Percentiles rank a stretch among this genome's conserved stretches.
Evolutionary conservation across 2,797 vertebrate genomes (phyloP).

Genomic region (Microcaecilia unicolor): DNA sequence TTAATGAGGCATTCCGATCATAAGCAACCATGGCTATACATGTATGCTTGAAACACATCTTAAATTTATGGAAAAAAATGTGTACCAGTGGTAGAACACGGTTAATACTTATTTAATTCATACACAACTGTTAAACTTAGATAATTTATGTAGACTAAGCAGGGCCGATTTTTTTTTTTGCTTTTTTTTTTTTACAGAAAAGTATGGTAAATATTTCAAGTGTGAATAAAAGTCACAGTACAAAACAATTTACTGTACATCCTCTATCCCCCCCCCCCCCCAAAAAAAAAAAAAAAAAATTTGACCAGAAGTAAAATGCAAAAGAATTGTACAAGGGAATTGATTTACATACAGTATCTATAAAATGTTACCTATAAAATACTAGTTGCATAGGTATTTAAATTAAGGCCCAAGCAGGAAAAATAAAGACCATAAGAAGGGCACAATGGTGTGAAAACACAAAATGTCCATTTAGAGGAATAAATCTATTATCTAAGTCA

Average conservation of each 20-base stretch:
- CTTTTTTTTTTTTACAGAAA: no score
- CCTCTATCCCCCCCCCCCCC: no score
- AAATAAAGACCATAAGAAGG: slow-evolving; percentile 53
- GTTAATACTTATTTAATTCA: slow-evolving; percentile 43
- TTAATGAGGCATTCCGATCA: no score
- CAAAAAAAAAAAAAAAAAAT: no score
- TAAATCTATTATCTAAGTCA: slow-evolving; percentile 55
- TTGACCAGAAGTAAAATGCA: no score
- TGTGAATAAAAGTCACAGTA: slow-evolving; percentile 54
- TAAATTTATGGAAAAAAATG: slow-evolving; percentile 14
- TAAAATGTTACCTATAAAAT: slow-evolving; percentile 53
- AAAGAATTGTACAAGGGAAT: slow-evolving; percentile 41
- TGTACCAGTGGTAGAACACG: slow-evolving; percentile 1
- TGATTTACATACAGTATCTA: slow-evolving; percentile 39
- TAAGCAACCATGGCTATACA: slow-evolving; percentile 26
- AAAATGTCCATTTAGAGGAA: slow-evolving; percentile 35
- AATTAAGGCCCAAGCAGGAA: slow-evolving; percentile 67
- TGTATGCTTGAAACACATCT: slow-evolving; percentile 19
- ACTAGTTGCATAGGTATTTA: slow-evolving; percentile 68
- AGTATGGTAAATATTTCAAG: no score
- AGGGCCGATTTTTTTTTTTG: no score
- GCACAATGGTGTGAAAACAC: slow-evolving; percentile 57
- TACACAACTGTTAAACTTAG: slow-evolving; percentile 17
- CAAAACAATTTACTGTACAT: slow-evolving; percentile 44
- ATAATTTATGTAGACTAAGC: slow-evolving; percentile 23